Evolutionary conservation across 2,888 invertebrate genomes (phyloP).

Genomic region (Hydroisotoma schaefferi): DNA sequence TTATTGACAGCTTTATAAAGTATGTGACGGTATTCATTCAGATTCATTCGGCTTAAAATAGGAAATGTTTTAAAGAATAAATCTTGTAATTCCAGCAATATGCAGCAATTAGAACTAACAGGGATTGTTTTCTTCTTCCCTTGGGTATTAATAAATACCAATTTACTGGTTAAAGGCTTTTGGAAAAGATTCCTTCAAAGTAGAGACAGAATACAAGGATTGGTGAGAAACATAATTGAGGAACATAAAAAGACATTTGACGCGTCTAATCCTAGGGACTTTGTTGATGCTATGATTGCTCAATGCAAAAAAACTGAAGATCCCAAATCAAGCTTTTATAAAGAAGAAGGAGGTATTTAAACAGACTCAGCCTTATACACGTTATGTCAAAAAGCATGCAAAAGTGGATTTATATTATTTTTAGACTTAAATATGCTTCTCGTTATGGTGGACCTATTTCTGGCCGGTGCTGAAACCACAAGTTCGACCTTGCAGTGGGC

Average conservation of each 20-base stretch:
- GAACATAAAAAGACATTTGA: constrained; percentile 43
- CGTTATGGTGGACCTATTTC: constrained; percentile 45
- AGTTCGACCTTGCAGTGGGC: constrained; percentile 38
- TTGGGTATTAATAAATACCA: constrained; percentile 40
- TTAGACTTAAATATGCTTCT: constrained; percentile 46
- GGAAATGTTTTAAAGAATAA: background rate
- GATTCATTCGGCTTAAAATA: background rate
- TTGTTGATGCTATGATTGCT: constrained; percentile 43
- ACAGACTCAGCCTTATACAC: background rate
- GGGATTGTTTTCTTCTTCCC: constrained; percentile 46
- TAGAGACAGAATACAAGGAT: constrained; percentile 40
- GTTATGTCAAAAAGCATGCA: background rate
- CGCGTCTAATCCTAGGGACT: constrained; percentile 37
- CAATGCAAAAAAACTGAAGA: constrained; percentile 39
- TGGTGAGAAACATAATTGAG: constrained; percentile 35
- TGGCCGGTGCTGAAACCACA: constrained; percentile 48
- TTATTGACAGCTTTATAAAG: constrained; percentile 45
- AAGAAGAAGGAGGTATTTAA: constrained; percentile 43
- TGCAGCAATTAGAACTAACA: constrained; percentile 40
- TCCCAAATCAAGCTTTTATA: constrained; percentile 45
- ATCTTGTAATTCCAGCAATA: constrained; percentile 24
- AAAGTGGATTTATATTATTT: no score
- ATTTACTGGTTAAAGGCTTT: constrained; percentile 44
- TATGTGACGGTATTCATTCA: constrained; percentile 11
- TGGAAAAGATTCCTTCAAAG: constrained; percentile 42